These are phyloP conservation scores for Sphaeramia orbicularis DNA, from an alignment of 2,797 vertebrate genomes.

Conservation along the genomic window DNA sequence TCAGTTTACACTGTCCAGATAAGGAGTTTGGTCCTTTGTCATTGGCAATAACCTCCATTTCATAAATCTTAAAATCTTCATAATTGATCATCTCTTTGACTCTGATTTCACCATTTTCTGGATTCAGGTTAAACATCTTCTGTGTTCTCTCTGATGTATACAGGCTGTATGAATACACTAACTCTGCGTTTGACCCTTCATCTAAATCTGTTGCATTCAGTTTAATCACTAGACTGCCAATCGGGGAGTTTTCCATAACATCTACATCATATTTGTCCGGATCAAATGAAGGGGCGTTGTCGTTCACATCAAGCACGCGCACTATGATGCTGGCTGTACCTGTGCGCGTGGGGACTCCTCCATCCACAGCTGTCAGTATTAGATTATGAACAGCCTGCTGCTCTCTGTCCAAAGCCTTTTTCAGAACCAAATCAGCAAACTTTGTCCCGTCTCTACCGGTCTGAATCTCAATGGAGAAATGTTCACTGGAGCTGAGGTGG, in stretches of 20 bases:
- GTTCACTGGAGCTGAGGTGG: conserved; percentile 65
- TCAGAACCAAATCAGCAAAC: conserved; percentile 72
- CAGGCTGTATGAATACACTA: conserved; percentile 75
- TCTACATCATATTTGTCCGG: conserved; percentile 71
- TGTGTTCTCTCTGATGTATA: conserved; percentile 84
- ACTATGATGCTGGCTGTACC: conserved; percentile 82
- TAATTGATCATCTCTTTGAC: conserved; percentile 86
- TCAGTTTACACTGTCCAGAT: conserved; percentile 81
- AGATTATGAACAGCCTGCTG: conserved; percentile 66
- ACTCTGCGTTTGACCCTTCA: conserved; percentile 69
- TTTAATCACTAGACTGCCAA: conserved; percentile 81
- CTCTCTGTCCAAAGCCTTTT: conserved; percentile 72
- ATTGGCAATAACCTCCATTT: conserved; percentile 84
- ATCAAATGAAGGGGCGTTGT: conserved; percentile 85
- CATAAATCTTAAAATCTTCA: conserved; percentile 85
- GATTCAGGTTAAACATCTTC: conserved; percentile 73
- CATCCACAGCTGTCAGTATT: conserved; percentile 76
- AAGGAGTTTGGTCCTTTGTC: conserved; percentile 81
- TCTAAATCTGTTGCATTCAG: conserved; percentile 83
- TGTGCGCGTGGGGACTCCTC: conserved; percentile 75
- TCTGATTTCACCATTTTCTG: conserved; percentile 83
- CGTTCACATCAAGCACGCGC: conserved; percentile 83
- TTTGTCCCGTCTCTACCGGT: conserved; percentile 70
- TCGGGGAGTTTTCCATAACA: conserved; percentile 77
- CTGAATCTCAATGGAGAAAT: conserved; percentile 71